These are phyloP conservation scores for Pterois miles DNA, from an alignment of 2,797 vertebrate genomes.

Conservation along the genomic window DNA sequence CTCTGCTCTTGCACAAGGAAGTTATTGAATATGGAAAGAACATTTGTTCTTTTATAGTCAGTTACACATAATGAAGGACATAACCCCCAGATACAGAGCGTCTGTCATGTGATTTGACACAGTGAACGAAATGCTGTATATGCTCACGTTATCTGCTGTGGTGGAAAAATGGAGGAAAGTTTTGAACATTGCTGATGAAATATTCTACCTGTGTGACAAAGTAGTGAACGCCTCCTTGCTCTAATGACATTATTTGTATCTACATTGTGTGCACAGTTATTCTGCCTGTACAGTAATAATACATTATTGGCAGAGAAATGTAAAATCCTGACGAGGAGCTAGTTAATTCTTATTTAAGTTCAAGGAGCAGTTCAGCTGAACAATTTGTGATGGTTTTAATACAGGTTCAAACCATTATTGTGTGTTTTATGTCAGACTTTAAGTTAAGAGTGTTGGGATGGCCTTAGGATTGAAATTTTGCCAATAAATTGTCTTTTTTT, in stretches of 20 bases:
- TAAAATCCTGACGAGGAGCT: not conserved
- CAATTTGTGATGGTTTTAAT: not conserved
- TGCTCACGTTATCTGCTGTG: not conserved
- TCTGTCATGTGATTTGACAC: not conserved
- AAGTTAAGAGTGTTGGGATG: too few relatives aligned
- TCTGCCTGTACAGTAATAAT: constrained; percentile 9
- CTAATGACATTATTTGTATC: not conserved
- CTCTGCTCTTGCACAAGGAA: not conserved
- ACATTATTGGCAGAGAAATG: constrained; percentile 11
- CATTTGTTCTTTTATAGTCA: not conserved
- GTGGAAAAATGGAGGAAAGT: not conserved
- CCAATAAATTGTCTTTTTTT: not conserved
- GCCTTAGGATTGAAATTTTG: too few relatives aligned
- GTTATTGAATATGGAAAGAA: not conserved
- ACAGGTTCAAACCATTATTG: not conserved
- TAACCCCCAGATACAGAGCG: not conserved
- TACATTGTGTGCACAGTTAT: not conserved
- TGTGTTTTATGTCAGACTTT: not conserved
- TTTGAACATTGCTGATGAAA: not conserved
- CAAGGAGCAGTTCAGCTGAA: not conserved
- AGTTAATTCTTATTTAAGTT: not conserved
- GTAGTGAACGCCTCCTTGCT: not conserved
- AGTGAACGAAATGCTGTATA: too few relatives aligned
- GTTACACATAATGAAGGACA: not conserved
- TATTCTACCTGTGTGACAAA: not conserved